phyloP scores from a whole-genome alignment of 1,140 invertebrate genomes.

The Ladona fulva region DNA sequence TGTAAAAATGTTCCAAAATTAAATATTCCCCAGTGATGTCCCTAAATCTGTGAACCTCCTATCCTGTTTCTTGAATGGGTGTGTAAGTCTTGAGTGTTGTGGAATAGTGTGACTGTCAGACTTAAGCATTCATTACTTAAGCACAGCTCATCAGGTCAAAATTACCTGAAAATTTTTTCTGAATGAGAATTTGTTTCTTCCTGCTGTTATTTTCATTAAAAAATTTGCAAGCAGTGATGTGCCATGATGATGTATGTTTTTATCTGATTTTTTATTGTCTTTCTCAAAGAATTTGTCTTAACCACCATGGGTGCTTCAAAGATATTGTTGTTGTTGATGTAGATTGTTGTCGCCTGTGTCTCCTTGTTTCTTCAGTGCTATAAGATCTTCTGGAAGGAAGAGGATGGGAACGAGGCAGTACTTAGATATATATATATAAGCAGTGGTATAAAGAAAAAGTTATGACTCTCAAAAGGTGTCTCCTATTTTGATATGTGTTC shows the following conservation, averaged over 20 bases:
- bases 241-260: background rate
- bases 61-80: no score
- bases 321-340: slow-evolving; percentile 10
- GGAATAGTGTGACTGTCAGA: no score
- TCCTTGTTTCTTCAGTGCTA: background rate
- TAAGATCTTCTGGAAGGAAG: background rate
- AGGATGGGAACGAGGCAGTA: background rate
- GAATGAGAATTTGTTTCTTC: background rate
- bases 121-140: no score
- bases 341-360: background rate
- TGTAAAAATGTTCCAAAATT: no score
- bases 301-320: background rate
- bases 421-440: background rate
- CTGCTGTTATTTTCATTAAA: background rate
- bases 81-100: no score
- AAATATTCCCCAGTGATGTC: no score
- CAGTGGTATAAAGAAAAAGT: slow-evolving; percentile 2
- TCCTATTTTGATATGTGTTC: slow-evolving; percentile 22
- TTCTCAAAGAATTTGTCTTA: background rate
- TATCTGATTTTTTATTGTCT: background rate
- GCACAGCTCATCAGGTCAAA: no score
- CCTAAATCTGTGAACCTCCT: no score
- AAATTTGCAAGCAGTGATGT: background rate
- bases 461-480: background rate
- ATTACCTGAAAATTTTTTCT: background rate